A percentile compares a stretch with the other conserved stretches of the same genome.
Evolutionary conservation across 2,797 vertebrate species (phyloP).

Genomic region (Lagocephalus sceleratus): DNA sequence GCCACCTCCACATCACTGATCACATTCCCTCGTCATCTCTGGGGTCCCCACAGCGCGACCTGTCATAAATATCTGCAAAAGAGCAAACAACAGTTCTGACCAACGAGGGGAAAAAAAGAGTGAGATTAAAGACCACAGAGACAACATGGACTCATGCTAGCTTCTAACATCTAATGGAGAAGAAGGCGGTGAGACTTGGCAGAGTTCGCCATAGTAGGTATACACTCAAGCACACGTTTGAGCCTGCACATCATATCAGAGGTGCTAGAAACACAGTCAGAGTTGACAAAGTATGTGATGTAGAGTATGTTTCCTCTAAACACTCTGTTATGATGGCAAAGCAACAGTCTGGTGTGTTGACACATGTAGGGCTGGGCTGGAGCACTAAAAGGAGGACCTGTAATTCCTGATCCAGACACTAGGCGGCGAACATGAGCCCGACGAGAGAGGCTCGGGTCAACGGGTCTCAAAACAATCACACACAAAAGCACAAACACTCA

Average conservation of each 20-base stretch:
- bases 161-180: neutral
- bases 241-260: constrained; percentile 36
- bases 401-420: too few species aligned
- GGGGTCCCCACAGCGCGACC: constrained; percentile 3
- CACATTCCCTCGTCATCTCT: constrained; percentile 10
- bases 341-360: neutral
- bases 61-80: constrained; percentile 44
- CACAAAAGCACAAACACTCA: too few species aligned
- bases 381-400: neutral
- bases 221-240: neutral
- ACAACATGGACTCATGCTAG: neutral
- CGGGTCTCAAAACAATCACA: too few species aligned
- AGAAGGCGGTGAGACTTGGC: neutral
- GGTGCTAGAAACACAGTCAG: constrained; percentile 5
- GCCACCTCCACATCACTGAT: neutral
- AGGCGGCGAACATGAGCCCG: too few species aligned
- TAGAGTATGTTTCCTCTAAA: neutral
- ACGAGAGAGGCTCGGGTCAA: too few species aligned
- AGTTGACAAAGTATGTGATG: too few species aligned
- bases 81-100: constrained; percentile 2
- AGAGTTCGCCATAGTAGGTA: neutral
- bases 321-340: constrained; percentile 21
- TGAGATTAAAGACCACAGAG: neutral
- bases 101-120: neutral
- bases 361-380: neutral